Percentiles rank a stretch among this genome's conserved stretches.
These are phyloP conservation scores for Drepana falcataria DNA, from an alignment of 2,888 invertebrate species.

Conservation along the genomic window DNA sequence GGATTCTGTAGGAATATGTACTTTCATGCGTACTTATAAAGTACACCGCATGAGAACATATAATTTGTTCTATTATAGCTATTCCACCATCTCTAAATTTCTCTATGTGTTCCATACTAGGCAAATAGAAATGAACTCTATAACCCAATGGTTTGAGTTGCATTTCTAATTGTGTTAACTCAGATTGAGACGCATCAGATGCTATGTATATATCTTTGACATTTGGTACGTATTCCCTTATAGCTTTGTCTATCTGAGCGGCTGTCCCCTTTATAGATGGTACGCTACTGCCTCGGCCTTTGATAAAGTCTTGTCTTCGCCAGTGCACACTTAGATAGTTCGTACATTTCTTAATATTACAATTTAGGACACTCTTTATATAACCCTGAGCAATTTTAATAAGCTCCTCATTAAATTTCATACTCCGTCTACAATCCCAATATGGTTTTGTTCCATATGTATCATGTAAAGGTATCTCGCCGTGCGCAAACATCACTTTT, in stretches of 20 bases:
- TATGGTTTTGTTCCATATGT: constrained; percentile 89
- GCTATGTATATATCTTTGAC: constrained; percentile 85
- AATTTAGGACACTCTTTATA: constrained; percentile 42
- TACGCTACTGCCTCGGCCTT: constrained; percentile 84
- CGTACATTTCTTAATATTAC: constrained; percentile 62
- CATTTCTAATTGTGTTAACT: constrained; percentile 66
- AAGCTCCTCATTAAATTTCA: constrained; percentile 89
- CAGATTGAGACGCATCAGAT: constrained; percentile 85
- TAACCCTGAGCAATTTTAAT: constrained; percentile 83
- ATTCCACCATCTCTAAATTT: constrained; percentile 88
- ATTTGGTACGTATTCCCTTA: constrained; percentile 69
- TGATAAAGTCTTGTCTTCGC: constrained; percentile 91
- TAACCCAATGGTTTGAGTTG: constrained; percentile 54
- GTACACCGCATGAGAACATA: constrained; percentile 91
- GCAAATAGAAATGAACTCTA: constrained; percentile 48
- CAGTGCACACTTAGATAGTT: constrained; percentile 92
- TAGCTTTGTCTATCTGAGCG: constrained; percentile 81
- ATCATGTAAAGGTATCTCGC: constrained; percentile 92
- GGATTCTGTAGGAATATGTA: constrained; percentile 97
- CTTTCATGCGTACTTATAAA: constrained; percentile 97
- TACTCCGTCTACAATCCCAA: constrained; percentile 93
- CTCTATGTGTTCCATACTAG: constrained; percentile 64
- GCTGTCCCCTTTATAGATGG: constrained; percentile 89
- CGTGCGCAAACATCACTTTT: constrained; percentile 85
- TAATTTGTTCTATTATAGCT: constrained; percentile 96